phyloP scores from a whole-genome alignment of 2,797 vertebrate genomes.

The Dendrocincla fuliginosa region DNA sequence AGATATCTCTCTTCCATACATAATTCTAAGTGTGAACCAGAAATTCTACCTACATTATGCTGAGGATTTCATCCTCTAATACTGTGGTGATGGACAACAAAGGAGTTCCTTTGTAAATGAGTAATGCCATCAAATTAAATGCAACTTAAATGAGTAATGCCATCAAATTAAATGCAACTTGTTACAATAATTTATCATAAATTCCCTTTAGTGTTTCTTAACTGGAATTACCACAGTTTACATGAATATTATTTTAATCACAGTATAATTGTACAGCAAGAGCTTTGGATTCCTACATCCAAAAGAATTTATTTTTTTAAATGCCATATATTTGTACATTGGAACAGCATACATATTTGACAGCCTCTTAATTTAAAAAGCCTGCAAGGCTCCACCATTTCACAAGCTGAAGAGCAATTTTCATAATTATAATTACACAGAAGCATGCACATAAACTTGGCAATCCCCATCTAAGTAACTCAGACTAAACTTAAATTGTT shows the following conservation, averaged over 20 bases:
- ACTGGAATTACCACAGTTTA: neutral
- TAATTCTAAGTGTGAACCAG: neutral
- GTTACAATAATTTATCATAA: neutral
- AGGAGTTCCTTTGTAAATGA: neutral
- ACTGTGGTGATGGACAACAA: neutral
- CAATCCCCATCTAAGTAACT: constrained; percentile 15
- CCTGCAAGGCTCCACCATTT: constrained; percentile 37
- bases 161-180: neutral
- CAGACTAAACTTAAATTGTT: constrained; percentile 61
- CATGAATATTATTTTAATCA: constrained; percentile 5
- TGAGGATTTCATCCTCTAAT: neutral
- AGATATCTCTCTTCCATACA: neutral
- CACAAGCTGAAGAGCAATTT: constrained; percentile 60
- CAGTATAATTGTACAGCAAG: neutral
- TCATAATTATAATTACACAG: constrained; percentile 70
- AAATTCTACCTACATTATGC: neutral
- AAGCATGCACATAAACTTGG: constrained; percentile 70
- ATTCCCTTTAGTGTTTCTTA: neutral
- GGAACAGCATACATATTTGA: constrained; percentile 19
- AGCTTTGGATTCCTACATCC: neutral
- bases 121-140: neutral
- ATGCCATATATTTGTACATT: neutral
- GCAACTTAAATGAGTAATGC: neutral
- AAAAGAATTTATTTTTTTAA: constrained; percentile 12
- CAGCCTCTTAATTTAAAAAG: constrained; percentile 55